Conservation (phyloP, 2,797 vertebrate species). For the Coregonus ussuriensis region DNA sequence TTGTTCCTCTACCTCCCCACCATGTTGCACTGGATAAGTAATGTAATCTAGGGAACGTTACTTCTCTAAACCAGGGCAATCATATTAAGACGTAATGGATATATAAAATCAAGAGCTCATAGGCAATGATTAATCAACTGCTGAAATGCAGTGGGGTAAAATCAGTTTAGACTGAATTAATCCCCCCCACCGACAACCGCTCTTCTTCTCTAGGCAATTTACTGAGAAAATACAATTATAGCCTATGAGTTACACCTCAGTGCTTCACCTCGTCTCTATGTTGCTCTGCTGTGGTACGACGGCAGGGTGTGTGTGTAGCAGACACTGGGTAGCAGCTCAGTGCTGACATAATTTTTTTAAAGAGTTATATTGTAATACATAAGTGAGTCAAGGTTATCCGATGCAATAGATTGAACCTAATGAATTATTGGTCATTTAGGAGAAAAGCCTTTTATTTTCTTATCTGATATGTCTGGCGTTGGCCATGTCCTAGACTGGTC, state of each 20-base stretch:
- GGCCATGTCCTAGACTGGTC: background rate
- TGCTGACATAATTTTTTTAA: slow-evolving; percentile 36
- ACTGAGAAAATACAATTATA: slow-evolving; percentile 79
- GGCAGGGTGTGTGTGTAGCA: slow-evolving; percentile 27
- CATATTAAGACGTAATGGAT: slow-evolving; percentile 77
- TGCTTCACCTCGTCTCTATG: slow-evolving; percentile 66
- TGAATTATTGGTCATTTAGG: slow-evolving; percentile 9
- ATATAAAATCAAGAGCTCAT: slow-evolving; percentile 77
- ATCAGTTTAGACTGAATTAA: slow-evolving; percentile 80
- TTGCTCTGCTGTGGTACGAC: slow-evolving; percentile 42
- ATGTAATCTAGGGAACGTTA: slow-evolving; percentile 75
- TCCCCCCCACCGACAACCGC: slow-evolving; percentile 68
- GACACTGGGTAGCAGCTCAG: slow-evolving; percentile 14
- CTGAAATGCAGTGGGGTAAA: slow-evolving; percentile 71
- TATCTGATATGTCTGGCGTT: background rate
- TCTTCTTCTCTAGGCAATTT: slow-evolving; percentile 76
- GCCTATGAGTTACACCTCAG: slow-evolving; percentile 72
- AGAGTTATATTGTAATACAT: slow-evolving; percentile 7
- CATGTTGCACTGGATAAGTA: slow-evolving; percentile 68
- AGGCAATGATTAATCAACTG: slow-evolving; percentile 80
- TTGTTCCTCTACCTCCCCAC: slow-evolving; percentile 42
- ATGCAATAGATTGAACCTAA: slow-evolving; percentile 27
- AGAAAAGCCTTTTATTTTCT: background rate
- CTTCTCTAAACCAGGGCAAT: slow-evolving; percentile 72
- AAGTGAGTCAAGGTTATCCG: slow-evolving; percentile 13